These are phyloP conservation scores for Microplitis demolitor DNA, from an alignment of 1,140 invertebrate species.

Conservation along the genomic window DNA sequence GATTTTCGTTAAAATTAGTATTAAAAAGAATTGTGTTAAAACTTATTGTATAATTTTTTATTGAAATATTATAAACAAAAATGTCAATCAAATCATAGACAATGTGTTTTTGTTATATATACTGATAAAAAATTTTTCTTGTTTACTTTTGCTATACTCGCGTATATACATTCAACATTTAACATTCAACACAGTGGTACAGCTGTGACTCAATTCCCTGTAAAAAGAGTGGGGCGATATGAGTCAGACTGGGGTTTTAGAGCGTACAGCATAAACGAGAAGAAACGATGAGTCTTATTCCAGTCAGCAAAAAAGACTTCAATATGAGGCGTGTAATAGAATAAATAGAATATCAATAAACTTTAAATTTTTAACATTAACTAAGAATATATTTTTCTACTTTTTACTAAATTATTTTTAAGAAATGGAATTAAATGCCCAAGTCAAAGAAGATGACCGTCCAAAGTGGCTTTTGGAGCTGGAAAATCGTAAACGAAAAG, in stretches of 20 bases:
- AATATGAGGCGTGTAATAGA: neutral
- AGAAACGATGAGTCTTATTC: neutral
- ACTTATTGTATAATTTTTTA: no score
- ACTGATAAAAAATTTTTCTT: neutral
- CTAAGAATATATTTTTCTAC: neutral
- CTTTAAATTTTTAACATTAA: neutral
- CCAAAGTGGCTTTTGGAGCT: conserved; percentile 57
- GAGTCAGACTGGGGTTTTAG: conserved; percentile 1
- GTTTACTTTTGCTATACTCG: no score
- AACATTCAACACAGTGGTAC: neutral
- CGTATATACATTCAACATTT: no score
- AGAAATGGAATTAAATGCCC: conserved; percentile 28
- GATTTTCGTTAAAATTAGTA: no score
- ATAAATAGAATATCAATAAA: neutral
- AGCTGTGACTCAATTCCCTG: neutral
- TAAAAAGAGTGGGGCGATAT: conserved; percentile 10
- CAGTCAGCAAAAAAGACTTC: neutral
- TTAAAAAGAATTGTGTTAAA: no score
- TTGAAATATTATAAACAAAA: neutral
- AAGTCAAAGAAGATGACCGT: conserved; percentile 43
- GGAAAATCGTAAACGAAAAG: conserved; percentile 59
- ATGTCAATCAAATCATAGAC: neutral
- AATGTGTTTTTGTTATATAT: neutral
- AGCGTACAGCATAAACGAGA: neutral
- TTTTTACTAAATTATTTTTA: conserved; percentile 6